Base-by-base conservation (phyloP, 1,140 invertebrate genomes). In the Drosophila orena region DNA sequence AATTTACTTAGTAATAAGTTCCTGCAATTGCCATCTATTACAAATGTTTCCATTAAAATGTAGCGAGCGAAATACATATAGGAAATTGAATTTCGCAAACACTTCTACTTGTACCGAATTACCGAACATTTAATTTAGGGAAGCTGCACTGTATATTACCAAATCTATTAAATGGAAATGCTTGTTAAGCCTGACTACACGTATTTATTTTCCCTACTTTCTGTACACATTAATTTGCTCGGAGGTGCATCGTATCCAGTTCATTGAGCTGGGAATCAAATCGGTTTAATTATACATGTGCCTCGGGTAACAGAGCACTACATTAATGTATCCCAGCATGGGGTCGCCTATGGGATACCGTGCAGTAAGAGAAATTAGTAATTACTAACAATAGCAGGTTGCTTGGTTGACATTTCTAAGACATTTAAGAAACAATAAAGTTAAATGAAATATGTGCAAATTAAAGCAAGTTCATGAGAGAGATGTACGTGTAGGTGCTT, bases 251-350 rank as follows among this genome's bases (percentile, higher is more conserved):
- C 42, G 42, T 27, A 52, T 56, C 24, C 66, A 38, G 68, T 70
- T 70, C 68, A 70, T 57, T 70, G 68, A 49, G 64, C 52, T 47
- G 17, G 10, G n/a, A 27, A 52, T 65, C 30, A 68, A 68, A 43
- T 70, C 35, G 27, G 24, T 55, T 77, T 81, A 81, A 74, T 69
- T 69, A 78, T 54, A 59, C 27, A 30, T 30, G 8, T 59, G 24
- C 60, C 38, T 14, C 22, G 22, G 35, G 35, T 43, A 22, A 46
- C 52, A 78, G 55, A 83, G 68, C 79, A 83, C 62, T 59, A 43
- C 49, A 47, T 38, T 74, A 40, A 44, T 5, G 5, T 7, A 4
- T 8, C 7, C 7, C 8, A 14, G 2, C 14, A 17, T 27, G 1
- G 34, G 5, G 5, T 54, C 24, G 49, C 7, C 0, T 15, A 8